Evolutionary conservation across 2,113 vertebrate genomes (phyloP), one percentile per base, ranked within the genome.

Genomic region (Hemiscyllium ocellatum): DNA sequence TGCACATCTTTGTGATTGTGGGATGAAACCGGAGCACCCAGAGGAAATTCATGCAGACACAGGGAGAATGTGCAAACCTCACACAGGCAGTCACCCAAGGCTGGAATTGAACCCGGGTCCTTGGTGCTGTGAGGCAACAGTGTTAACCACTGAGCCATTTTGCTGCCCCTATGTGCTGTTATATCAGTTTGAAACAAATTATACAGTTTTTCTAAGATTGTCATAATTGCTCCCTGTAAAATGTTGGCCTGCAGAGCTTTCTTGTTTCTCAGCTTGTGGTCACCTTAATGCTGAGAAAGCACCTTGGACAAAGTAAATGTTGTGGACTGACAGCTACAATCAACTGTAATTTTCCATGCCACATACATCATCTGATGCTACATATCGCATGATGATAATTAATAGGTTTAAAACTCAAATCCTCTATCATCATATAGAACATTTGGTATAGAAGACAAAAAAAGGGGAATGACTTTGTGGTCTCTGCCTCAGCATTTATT

Each of bases 271-370:
- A 68, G 15, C n/a, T 19, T 22, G n/a, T 93, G 61, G 61, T 68
- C 89, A 93, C n/a, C 89, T 66, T 93, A 93, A 93, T 66, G 65
- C 61, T 68, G 89, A 93, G n/a, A 68, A 65, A 37, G n/a, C 61
- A 93, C 37, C 65, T n/a, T 66, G 29, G 61, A 93, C 61, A 66
- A 66, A 66, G 33, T 37, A 93, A 87, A 50, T 52, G 87, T 33
- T 56, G 52, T 65, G 13, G 61, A 68, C 6, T 2, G 29, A n/a
- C 20, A 68, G 61, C 89, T 93, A 65, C 61, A 66, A 93, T 93
- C 89, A 66, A 66, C 89, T 66, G 17, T 66, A 37, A 93, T 66
- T 61, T 93, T 93, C n/a, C 61, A n/a, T 37, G 33, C 65, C 87
- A 90, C 26, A 65, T 90, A 12, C 52, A 22, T 68, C 66, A 93